phyloP scores from a whole-genome alignment of 2,888 invertebrate species.

The Ichneumoninae sp. region DNA sequence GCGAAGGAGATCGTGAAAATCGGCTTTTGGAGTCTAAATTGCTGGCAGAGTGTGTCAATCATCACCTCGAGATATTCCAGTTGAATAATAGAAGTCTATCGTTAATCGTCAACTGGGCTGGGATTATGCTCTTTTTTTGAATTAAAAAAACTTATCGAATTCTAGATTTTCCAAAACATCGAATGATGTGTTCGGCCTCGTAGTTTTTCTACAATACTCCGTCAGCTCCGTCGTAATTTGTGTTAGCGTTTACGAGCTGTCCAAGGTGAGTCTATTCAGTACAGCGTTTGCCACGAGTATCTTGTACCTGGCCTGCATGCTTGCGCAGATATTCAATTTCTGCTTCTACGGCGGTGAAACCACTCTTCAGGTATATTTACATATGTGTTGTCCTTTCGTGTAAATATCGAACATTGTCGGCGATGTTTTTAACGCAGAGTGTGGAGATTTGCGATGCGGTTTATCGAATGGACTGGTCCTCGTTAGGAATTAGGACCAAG shows the following conservation, averaged over 20 bases:
- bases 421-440: conserved; percentile 62
- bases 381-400: not conserved
- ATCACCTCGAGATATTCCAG: conserved; percentile 66
- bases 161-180: conserved; percentile 63
- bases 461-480: conserved; percentile 71
- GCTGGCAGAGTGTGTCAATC: conserved; percentile 56
- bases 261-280: conserved; percentile 66
- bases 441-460: conserved; percentile 64
- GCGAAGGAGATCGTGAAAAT: not conserved
- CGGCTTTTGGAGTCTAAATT: conserved; percentile 40
- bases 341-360: conserved; percentile 67
- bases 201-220: conserved; percentile 67
- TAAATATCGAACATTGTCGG: not conserved
- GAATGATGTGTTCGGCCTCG: conserved; percentile 67
- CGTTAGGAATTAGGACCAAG: conserved; percentile 52
- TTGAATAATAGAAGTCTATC: conserved; percentile 13
- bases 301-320: conserved; percentile 69
- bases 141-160: conserved; percentile 41
- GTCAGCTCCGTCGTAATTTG: conserved; percentile 71
- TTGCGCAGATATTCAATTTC: conserved; percentile 71
- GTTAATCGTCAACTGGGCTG: not conserved
- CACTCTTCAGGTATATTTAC: conserved; percentile 61
- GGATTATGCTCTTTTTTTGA: conserved; percentile 47
- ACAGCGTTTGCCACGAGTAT: conserved; percentile 61
- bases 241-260: conserved; percentile 70